Evolutionary conservation across 2,888 invertebrate species (phyloP).

Genomic region (Pheosia gnoma): DNA sequence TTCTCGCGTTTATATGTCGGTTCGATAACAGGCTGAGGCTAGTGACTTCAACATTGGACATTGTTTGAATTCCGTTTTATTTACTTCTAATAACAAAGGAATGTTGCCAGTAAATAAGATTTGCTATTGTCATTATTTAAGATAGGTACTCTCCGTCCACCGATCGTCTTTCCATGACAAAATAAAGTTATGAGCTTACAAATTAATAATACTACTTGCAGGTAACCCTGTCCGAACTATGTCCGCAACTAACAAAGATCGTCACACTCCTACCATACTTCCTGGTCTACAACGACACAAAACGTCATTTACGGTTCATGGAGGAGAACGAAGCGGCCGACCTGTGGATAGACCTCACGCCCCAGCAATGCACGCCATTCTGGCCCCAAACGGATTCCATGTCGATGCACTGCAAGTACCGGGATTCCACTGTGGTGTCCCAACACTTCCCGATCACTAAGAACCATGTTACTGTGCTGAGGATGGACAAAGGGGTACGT

Average conservation of each 20-base stretch:
- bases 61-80: too few species aligned
- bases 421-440: slow-evolving; percentile 89
- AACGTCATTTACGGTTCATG: slow-evolving; percentile 88
- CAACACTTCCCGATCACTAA: slow-evolving; percentile 90
- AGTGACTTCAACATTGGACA: too few species aligned
- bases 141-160: too few species aligned
- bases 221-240: slow-evolving; percentile 88
- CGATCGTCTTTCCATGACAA: too few species aligned
- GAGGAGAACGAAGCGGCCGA: slow-evolving; percentile 93
- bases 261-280: slow-evolving; percentile 92
- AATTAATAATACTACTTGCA: slow-evolving; percentile 38
- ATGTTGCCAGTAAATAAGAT: too few species aligned
- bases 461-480: slow-evolving; percentile 88
- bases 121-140: too few species aligned
- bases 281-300: slow-evolving; percentile 89
- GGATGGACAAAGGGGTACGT: slow-evolving; percentile 93
- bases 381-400: slow-evolving; percentile 93
- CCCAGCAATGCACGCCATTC: slow-evolving; percentile 88
- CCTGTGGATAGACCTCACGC: slow-evolving; percentile 90
- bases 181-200: too few species aligned
- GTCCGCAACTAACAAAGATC: slow-evolving; percentile 90
- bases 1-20: too few species aligned
- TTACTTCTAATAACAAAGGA: too few species aligned
- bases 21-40: too few species aligned
- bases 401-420: slow-evolving; percentile 91